These are phyloP conservation scores for Colius striatus DNA, from an alignment of 2,113 vertebrate species.

Conservation along the genomic window DNA sequence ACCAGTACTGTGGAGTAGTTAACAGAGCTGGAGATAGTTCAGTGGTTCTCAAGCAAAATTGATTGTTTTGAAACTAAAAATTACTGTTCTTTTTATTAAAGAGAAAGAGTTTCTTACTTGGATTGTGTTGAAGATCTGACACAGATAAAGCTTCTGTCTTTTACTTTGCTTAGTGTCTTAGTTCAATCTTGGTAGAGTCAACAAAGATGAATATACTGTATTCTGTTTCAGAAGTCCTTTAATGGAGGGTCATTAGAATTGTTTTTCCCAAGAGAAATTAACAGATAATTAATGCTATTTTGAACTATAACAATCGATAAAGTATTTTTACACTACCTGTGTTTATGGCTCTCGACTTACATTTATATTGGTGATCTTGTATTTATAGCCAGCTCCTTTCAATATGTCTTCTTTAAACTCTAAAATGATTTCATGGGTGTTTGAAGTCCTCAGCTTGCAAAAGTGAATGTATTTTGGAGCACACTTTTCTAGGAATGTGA, in stretches of 20 bases:
- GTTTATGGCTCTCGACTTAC: not conserved
- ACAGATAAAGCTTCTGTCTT: not conserved
- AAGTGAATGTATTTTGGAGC: not conserved
- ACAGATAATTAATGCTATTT: not conserved
- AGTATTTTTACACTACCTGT: not conserved
- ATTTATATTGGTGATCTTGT: not conserved
- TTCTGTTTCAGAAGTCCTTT: not conserved
- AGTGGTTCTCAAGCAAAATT: not conserved
- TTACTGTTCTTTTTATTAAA: not conserved
- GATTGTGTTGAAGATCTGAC: not conserved
- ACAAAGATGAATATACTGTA: not conserved
- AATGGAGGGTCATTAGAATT: not conserved
- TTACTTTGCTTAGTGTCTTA: not conserved
- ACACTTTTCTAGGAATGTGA: not conserved
- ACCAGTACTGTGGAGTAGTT: not conserved
- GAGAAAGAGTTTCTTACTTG: not conserved
- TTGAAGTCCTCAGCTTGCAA: not conserved
- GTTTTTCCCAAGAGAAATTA: constrained; percentile 2
- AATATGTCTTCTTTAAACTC: not conserved
- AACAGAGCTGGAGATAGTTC: not conserved
- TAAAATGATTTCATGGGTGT: not conserved
- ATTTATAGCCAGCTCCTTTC: not conserved
- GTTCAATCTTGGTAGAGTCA: not conserved
- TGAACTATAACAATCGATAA: not conserved
- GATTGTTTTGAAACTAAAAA: not conserved